Base-by-base conservation (phyloP, 2,888 invertebrate species). In the Lepidocyrtinus sp. region DNA sequence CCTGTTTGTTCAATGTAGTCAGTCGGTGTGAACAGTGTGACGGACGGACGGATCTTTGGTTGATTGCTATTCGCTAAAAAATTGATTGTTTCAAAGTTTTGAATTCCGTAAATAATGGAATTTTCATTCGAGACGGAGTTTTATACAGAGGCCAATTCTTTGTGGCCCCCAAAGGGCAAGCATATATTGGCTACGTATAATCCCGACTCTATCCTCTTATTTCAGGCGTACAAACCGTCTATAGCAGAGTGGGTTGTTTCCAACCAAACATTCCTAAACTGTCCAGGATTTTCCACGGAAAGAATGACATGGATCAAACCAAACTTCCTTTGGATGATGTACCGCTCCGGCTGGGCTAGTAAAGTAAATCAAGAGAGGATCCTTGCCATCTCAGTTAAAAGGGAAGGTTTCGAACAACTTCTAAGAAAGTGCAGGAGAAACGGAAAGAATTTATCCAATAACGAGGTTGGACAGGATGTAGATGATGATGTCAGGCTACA, bases 321-420 rank as follows among this genome's bases (percentile, higher is more conserved):
- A 15, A 83, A 83, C 46, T 84, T 84, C 68, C 82, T 83, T 25
- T 84, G 84, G 84, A 84, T 84, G 83, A 84, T 84, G 84, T 83
- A 64, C 45, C 84, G 83, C 9, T 83, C 83, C 2, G 82, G 75
- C 1, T 84, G 84, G 84, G 83, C 78, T 1, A 59, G 26, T 0
- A 84, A 84, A 68, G 12, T 3, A 0, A 81, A 82, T 50, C 84
- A 84, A 62, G 83, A 83, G 19, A 75, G 69, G 21, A 82, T 83
- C 24, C 72, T 84, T 2, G 84, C 84, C 0, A 82, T 84, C 45
- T 26, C 75, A 0, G 36, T 85, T 0, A 72, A 62, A n/a, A 62
- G 46, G n/a, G 17, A 27, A 3, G 83, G 83, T 2, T 85, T 85
- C 50, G 50, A 77, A 59, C 65, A 83, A 67, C 80, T 85, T 22